Conservation (phyloP, 1,140 invertebrate genomes). For the Pachypeltis micranthus region DNA sequence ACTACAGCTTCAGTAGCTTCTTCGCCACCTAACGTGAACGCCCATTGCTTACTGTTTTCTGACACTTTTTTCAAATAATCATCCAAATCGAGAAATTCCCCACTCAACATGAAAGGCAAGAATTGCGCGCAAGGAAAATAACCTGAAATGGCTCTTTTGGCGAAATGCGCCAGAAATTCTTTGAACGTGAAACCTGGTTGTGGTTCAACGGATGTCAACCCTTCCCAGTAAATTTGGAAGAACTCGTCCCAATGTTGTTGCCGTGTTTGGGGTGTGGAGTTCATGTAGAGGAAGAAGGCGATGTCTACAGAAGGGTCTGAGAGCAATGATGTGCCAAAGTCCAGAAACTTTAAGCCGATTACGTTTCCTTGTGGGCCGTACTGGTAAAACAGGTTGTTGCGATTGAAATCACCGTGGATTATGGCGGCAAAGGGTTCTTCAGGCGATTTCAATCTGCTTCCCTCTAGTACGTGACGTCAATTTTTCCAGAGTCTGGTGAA, state of each 20-base stretch:
- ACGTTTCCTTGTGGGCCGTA: neutral
- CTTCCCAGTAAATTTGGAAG: neutral
- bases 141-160: neutral
- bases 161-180: neutral
- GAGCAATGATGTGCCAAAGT: neutral
- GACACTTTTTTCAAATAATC: neutral
- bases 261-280: neutral
- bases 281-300: slow-evolving; percentile 1
- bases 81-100: neutral
- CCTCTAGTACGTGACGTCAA: neutral
- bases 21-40: neutral
- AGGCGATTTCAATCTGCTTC: neutral
- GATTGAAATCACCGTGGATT: neutral
- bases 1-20: neutral
- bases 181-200: neutral
- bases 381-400: neutral
- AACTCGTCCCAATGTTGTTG: neutral
- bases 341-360: neutral
- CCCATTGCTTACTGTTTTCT: neutral
- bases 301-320: neutral
- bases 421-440: neutral
- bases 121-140: neutral
- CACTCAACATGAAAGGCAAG: slow-evolving; percentile 8
- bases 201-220: neutral
- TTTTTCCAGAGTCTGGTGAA: neutral